Percentiles rank a stretch among this genome's conserved stretches.
phyloP scores from a whole-genome alignment of 1,140 invertebrate species.

The Drosophila miranda region DNA sequence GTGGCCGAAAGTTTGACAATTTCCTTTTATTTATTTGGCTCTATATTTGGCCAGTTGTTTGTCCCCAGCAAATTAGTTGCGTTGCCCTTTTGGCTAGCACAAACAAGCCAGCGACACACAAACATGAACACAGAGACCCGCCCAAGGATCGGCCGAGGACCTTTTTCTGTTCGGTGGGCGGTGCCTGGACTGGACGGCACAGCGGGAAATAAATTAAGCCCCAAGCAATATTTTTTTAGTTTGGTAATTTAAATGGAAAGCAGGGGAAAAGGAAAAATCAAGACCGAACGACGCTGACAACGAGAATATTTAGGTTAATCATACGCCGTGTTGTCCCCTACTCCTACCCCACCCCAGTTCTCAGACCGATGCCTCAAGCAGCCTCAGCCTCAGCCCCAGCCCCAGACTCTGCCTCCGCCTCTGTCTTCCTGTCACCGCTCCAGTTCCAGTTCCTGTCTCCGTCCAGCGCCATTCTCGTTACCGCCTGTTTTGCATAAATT shows the following conservation, averaged over 20 bases:
- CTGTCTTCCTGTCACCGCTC: no score
- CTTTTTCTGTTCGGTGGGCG: slow-evolving; percentile 42
- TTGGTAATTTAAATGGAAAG: slow-evolving; percentile 72
- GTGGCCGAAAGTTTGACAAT: slow-evolving; percentile 25
- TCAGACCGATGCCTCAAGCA: slow-evolving; percentile 20
- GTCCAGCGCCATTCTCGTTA: slow-evolving; percentile 14
- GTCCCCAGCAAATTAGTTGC: slow-evolving; percentile 58
- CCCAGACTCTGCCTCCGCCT: background rate
- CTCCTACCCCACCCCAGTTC: no score
- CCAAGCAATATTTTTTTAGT: slow-evolving; percentile 61
- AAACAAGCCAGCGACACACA: slow-evolving; percentile 49
- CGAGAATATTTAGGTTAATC: slow-evolving; percentile 70
- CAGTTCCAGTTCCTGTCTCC: no score
- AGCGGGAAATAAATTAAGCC: slow-evolving; percentile 52
- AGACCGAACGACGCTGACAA: slow-evolving; percentile 26
- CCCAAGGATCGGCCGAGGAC: slow-evolving; percentile 27
- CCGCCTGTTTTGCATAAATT: slow-evolving; percentile 74
- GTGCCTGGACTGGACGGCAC: slow-evolving; percentile 10
- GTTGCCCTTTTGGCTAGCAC: slow-evolving; percentile 59
- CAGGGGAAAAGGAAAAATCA: slow-evolving; percentile 34
- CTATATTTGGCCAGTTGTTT: slow-evolving; percentile 30
- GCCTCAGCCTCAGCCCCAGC: background rate
- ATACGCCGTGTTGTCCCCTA: slow-evolving; percentile 59
- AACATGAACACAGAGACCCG: slow-evolving; percentile 18
- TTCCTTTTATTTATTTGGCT: slow-evolving; percentile 33